Conservation (phyloP, 2,888 invertebrate genomes). For the Drosophila pseudotakahashii region DNA sequence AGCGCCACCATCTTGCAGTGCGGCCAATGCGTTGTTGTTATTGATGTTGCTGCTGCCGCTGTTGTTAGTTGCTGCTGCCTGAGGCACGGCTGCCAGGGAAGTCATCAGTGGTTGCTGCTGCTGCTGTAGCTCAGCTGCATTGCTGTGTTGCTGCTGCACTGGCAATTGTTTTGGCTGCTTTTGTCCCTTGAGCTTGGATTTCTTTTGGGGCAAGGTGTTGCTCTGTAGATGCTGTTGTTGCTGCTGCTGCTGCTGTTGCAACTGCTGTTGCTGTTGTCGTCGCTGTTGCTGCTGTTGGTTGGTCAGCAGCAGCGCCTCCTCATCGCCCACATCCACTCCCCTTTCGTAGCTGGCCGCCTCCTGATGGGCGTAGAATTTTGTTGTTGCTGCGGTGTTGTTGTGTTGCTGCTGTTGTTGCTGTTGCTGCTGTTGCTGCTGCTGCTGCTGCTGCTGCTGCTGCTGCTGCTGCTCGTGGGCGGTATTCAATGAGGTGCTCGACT, state of each 20-base stretch:
- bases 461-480: slow-evolving; percentile 73
- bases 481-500: slow-evolving; percentile 80
- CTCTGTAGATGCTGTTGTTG: slow-evolving; percentile 46
- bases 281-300: slow-evolving; percentile 55
- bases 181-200: slow-evolving; percentile 80
- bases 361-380: slow-evolving; percentile 76
- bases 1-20: slow-evolving; percentile 73
- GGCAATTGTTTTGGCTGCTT: slow-evolving; percentile 82
- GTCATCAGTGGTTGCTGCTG: slow-evolving; percentile 62
- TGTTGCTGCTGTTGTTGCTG: slow-evolving; percentile 33
- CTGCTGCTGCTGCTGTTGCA: slow-evolving; percentile 53
- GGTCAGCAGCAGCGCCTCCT: slow-evolving; percentile 66
- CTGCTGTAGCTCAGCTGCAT: slow-evolving; percentile 24
- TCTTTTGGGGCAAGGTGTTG: slow-evolving; percentile 80
- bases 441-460: slow-evolving; percentile 45
- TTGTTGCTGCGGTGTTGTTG: slow-evolving; percentile 37
- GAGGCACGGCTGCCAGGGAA: slow-evolving; percentile 68
- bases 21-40: slow-evolving; percentile 61
- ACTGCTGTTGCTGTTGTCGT: slow-evolving; percentile 50
- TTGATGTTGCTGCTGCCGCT: slow-evolving; percentile 52
- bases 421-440: slow-evolving; percentile 59
- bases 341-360: slow-evolving; percentile 75
- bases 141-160: slow-evolving; percentile 37
- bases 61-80: slow-evolving; percentile 43
- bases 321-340: slow-evolving; percentile 81